Percentiles rank a stretch among this genome's conserved stretches.
Evolutionary conservation across 2,797 vertebrate genomes (phyloP).

Genomic region (Huso huso): DNA sequence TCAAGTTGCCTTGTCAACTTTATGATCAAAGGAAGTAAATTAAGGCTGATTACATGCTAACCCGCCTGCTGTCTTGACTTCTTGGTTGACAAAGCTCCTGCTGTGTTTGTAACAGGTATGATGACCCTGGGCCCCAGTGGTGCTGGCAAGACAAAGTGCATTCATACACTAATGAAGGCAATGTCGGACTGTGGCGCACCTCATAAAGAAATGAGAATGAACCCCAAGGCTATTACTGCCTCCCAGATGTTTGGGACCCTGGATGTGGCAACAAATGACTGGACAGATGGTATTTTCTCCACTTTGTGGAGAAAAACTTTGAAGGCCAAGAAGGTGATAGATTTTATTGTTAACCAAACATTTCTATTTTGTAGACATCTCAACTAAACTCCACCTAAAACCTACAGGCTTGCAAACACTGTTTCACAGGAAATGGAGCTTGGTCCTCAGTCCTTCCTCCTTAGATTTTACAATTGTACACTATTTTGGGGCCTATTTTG

Average conservation of each 20-base stretch:
- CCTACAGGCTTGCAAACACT: too few species aligned
- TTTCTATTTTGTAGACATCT: background rate
- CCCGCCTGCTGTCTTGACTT: too few species aligned
- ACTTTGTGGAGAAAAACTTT: constrained; percentile 79
- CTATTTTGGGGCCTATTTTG: too few species aligned
- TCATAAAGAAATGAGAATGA: constrained; percentile 80
- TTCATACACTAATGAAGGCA: constrained; percentile 74
- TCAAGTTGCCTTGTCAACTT: too few species aligned
- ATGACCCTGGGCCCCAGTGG: constrained; percentile 75
- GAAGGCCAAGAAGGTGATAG: constrained; percentile 67
- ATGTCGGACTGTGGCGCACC: constrained; percentile 66
- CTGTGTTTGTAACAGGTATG: constrained; percentile 56
- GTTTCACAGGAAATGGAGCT: too few species aligned
- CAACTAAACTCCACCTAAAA: background rate
- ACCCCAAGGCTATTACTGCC: constrained; percentile 76
- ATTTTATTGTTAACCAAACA: background rate
- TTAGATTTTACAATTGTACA: too few species aligned
- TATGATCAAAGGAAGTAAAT: too few species aligned
- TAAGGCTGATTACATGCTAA: too few species aligned
- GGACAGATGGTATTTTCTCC: constrained; percentile 79
- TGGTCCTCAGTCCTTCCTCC: too few species aligned
- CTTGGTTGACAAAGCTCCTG: background rate
- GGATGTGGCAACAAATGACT: constrained; percentile 78
- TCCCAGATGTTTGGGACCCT: constrained; percentile 78
- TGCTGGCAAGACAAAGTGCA: constrained; percentile 70